Base-by-base conservation (phyloP, 2,113 vertebrate species). In the Abramis brama region DNA sequence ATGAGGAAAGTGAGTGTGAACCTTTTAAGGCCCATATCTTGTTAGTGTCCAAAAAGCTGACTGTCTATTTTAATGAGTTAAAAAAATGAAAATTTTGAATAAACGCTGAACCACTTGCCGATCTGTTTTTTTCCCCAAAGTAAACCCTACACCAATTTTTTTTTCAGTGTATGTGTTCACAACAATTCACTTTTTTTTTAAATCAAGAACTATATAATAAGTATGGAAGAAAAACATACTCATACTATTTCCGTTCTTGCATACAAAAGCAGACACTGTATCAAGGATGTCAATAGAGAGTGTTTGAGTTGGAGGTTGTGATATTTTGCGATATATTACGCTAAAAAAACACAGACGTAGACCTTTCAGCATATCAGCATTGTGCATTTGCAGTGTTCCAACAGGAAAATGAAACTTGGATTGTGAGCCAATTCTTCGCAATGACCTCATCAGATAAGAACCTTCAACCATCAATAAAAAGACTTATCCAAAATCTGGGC, bases 401-500 rank as follows among this genome's bases (percentile, higher is more conserved):
- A 55, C 6, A 39, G 27, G 47, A 79, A 79, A 52, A 68, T 50
- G 17, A 85, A 50, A n/a, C 23, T n/a, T 21, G 43, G 19, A n/a
- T 11, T 25, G 7, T 77, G 21, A 55, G 43, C n/a, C 30, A 33
- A 66, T 7, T 57, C 57, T 79, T 83, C 1, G 15, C 59, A 39
- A 55, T 78, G 75, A 85, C 17, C 60, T 85, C 47, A 85, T 39
- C 45, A 36, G 47, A 68, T 33, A 47, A 79, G 25, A n/a, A 52
- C 23, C 13, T 52, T 5, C 7, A 36, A 78, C 30, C 13, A 17
- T 85, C 19, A 33, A 8, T 52, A 7, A 39, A 76, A 78, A 79
- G 27, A 27, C 27, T 11, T 36, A 68, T 36, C 6, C 60, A 23
- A 47, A 50, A 36, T 64, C 73, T 1, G 1, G 55, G 52, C 10